Evolutionary conservation across 2,888 invertebrate species (phyloP), one percentile per base, ranked within the genome.

Genomic region (Orgyia antiqua): DNA sequence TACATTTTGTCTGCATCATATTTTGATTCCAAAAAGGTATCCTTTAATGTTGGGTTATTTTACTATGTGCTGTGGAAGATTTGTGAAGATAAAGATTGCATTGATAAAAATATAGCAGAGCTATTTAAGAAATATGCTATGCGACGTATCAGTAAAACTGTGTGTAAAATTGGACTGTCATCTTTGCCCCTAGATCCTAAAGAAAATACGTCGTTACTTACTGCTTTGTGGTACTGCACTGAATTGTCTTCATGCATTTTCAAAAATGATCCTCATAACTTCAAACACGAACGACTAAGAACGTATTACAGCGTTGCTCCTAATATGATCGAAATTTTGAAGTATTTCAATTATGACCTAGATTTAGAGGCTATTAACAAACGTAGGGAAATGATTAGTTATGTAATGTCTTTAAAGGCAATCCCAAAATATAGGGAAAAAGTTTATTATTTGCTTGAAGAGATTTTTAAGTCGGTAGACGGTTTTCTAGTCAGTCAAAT

Each of bases 21-120:
- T 25, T 31, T 31, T 15, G 26, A 10, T n/a, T 9, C 13, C 3
- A 13, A 25, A 11, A 5, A 12, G 20, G 31, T 31, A n/a, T n/a
- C 19, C 5, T 26, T 11, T 10, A 31, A 31, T 19, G 20, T 25
- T 25, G 31, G 31, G 10, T 26, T 31, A 7, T 11, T 31, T 10
- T 31, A 31, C n/a, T 31, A 20, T 15, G 31, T 31, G 5, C 3
- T 31, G 3, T 31, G 20, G 10, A 31, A 31, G 20, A 20, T 18
- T n/a, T 26, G 31, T 10, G 25, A 31, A 15, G 26, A 20, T 12
- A n/a, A 25, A n/a, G 31, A 26, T 10, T 31, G 15, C 10, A 31
- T 31, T 4, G 20, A 31, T 13, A 3, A 7, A 8, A 15, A 26
- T 13, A 26, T 26, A 5, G 20, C 20, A 3, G 20, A 26, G 3